Conservation (phyloP, 2,797 vertebrate species). For the Botia almorhae region DNA sequence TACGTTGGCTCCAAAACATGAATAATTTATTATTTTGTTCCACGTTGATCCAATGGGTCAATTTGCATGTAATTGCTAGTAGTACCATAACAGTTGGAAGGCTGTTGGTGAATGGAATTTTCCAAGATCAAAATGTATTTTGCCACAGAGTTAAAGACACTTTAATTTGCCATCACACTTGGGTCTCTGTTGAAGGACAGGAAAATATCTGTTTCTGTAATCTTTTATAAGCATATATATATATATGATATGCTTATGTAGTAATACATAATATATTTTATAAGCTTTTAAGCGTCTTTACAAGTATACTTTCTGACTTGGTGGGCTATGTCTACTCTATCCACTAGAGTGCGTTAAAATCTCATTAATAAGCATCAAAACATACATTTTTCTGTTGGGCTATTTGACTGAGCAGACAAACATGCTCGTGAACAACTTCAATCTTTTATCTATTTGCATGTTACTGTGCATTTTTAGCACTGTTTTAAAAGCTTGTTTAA, state of each 20-base stretch:
- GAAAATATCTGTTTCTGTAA: not conserved
- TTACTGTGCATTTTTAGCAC: not conserved
- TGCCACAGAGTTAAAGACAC: no score
- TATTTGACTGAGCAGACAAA: not conserved
- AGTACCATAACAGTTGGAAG: not conserved
- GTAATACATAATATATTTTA: no score
- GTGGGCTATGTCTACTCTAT: not conserved
- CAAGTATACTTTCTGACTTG: no score
- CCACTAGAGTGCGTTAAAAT: constrained; percentile 65
- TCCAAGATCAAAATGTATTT: constrained; percentile 1
- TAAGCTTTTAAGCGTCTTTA: no score
- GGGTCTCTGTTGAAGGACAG: not conserved
- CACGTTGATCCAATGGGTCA: constrained; percentile 9
- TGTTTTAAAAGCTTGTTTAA: constrained; percentile 28
- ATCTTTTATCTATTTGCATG: not conserved
- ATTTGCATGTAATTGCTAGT: not conserved
- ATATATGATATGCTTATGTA: no score
- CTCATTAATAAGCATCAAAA: not conserved
- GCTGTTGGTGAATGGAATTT: constrained; percentile 17
- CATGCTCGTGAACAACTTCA: no score
- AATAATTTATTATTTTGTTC: not conserved
- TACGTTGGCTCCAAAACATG: not conserved
- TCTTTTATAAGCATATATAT: no score
- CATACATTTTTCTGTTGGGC: not conserved
- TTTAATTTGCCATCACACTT: no score